These are phyloP conservation scores for Mesitornis unicolor DNA, from an alignment of 2,113 vertebrate genomes.

Conservation along the genomic window DNA sequence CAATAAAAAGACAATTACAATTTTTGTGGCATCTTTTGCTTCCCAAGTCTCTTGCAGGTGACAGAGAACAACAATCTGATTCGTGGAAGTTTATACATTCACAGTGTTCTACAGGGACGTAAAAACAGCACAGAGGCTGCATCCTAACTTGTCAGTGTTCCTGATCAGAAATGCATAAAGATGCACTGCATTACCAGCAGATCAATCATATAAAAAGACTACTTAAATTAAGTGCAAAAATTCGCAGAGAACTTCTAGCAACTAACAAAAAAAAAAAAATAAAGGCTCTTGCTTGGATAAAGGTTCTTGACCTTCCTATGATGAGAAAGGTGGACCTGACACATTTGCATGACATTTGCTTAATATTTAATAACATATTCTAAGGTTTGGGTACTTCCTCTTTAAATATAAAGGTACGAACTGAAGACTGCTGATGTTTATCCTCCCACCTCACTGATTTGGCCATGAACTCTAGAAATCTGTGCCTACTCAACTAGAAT, in stretches of 20 bases:
- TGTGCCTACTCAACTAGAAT: background rate
- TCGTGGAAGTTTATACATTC: background rate
- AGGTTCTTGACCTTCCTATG: background rate
- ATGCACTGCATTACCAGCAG: background rate
- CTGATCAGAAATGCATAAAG: background rate
- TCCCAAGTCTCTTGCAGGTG: background rate
- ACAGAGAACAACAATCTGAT: background rate
- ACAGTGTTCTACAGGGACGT: accelerated
- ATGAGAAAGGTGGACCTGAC: background rate
- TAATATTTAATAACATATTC: background rate
- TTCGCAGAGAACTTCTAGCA: background rate
- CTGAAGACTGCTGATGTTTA: background rate
- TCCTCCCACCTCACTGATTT: background rate
- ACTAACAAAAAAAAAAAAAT: background rate
- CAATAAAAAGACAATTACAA: background rate
- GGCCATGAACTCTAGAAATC: background rate
- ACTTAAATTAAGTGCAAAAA: background rate
- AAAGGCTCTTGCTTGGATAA: background rate
- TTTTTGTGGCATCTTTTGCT: background rate
- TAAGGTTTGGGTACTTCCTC: background rate
- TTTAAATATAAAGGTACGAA: background rate
- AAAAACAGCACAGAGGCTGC: background rate
- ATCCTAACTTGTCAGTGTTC: background rate
- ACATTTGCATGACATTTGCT: background rate
- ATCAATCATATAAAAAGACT: background rate